phyloP scores from a whole-genome alignment of 1,140 invertebrate genomes.

The Zophobas morio region DNA sequence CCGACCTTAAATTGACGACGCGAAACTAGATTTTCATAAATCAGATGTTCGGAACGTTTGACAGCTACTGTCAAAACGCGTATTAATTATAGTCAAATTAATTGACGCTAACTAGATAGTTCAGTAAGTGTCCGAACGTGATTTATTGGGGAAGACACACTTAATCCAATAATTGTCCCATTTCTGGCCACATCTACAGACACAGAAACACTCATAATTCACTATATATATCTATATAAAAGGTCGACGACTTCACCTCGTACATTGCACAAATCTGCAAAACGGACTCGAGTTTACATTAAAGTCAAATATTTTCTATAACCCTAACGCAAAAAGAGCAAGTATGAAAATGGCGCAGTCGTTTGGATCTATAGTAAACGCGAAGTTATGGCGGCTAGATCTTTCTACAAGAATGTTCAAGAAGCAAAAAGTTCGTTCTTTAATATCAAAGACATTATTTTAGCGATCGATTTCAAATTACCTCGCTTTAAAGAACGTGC shows the following conservation, averaged over 20 bases:
- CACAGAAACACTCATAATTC: background rate
- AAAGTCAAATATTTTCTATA: background rate
- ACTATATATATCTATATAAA: no score
- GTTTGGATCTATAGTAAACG: background rate
- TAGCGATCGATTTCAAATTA: slow-evolving; percentile 33
- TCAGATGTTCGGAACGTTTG: slow-evolving; percentile 30
- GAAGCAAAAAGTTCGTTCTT: slow-evolving; percentile 11
- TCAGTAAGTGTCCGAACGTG: slow-evolving; percentile 36
- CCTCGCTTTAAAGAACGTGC: background rate
- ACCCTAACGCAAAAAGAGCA: background rate
- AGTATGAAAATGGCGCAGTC: background rate
- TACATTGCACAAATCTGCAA: background rate
- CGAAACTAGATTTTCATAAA: slow-evolving; percentile 33
- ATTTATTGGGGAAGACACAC: slow-evolving; percentile 22
- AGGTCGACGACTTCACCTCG: background rate
- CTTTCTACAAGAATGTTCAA: background rate
- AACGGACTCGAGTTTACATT: background rate
- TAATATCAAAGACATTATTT: slow-evolving; percentile 24
- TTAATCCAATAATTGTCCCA: slow-evolving; percentile 16
- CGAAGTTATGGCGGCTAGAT: background rate
- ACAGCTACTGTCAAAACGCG: slow-evolving; percentile 34
- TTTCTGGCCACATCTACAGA: background rate
- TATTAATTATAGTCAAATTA: slow-evolving; percentile 42
- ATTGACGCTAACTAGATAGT: slow-evolving; percentile 41
- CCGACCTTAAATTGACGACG: slow-evolving; percentile 23